These are phyloP conservation scores for Varanus salvator DNA, from an alignment of 2,113 vertebrate species.

Conservation along the genomic window DNA sequence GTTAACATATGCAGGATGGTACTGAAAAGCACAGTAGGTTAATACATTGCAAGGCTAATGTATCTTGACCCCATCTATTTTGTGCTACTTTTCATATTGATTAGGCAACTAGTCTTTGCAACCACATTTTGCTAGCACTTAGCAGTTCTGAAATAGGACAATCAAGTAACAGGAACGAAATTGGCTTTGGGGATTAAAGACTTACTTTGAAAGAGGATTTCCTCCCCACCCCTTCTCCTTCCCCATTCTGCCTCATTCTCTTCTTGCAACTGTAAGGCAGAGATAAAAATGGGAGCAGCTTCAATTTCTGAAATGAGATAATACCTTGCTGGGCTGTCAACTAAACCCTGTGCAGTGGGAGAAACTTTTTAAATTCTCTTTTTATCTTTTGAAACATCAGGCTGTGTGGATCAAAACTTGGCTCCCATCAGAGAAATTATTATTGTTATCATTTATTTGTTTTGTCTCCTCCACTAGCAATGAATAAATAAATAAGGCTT, in stretches of 20 bases:
- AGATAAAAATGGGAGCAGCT: conserved; percentile 10
- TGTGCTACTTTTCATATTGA: conserved; percentile 33
- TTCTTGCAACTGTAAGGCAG: too few relatives aligned
- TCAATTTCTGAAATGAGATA: background rate
- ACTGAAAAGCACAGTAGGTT: background rate
- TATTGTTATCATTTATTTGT: background rate
- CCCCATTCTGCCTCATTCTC: too few relatives aligned
- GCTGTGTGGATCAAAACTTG: conserved; percentile 18
- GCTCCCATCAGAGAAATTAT: background rate
- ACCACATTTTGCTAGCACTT: background rate
- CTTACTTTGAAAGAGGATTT: conserved; percentile 40
- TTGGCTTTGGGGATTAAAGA: conserved; percentile 45
- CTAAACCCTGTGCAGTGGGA: background rate
- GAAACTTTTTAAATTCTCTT: background rate
- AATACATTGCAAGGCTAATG: background rate
- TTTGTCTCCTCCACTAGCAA: too few relatives aligned
- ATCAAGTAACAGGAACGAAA: background rate
- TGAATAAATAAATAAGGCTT: too few relatives aligned
- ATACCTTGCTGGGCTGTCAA: conserved; percentile 45
- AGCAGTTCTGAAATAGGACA: conserved; percentile 5
- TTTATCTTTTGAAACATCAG: conserved; percentile 27
- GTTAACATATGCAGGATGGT: background rate
- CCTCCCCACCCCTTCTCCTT: background rate
- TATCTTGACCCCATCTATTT: conserved; percentile 23
- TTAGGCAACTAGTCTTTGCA: conserved; percentile 4